Percentiles rank a stretch among this genome's conserved stretches.
Conservation (phyloP, 2,113 vertebrate species). For the Macquaria ambigua region DNA sequence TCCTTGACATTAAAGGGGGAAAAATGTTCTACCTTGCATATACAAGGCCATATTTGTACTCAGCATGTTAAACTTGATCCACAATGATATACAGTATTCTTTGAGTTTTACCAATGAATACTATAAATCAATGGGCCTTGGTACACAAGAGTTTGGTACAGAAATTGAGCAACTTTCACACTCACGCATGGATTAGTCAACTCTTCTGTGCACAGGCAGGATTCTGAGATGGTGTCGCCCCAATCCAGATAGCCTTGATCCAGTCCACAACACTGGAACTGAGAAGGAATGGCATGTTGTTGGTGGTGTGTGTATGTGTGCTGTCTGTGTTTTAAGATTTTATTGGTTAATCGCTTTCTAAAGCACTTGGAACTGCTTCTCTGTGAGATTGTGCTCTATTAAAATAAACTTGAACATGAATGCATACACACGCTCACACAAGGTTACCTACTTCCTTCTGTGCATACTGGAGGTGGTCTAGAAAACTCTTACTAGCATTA, state of each 20-base stretch:
- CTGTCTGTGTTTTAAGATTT: no score
- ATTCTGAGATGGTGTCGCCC: constrained; percentile 56
- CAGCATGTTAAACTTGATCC: not conserved
- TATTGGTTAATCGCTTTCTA: no score
- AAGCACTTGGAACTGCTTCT: no score
- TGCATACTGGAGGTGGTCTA: accelerated
- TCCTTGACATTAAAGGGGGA: no score
- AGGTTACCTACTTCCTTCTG: constrained; percentile 47
- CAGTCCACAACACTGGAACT: constrained; percentile 72
- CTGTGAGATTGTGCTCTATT: no score
- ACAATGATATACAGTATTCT: not conserved
- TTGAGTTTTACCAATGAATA: not conserved
- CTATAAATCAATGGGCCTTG: not conserved
- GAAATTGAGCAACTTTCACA: not conserved
- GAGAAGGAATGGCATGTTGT: not conserved
- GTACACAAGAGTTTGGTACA: not conserved
- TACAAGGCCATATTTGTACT: not conserved
- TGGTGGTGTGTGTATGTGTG: not conserved
- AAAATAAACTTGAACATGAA: no score
- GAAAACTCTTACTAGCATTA: not conserved
- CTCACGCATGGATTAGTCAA: constrained; percentile 62
- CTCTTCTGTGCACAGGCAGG: constrained; percentile 52
- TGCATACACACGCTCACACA: no score
- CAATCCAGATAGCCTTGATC: constrained; percentile 62
- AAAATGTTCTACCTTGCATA: not conserved